Percentiles rank a stretch among this genome's conserved stretches.
phyloP scores from a whole-genome alignment of 1,140 invertebrate species.

The Lethocerus indicus region DNA sequence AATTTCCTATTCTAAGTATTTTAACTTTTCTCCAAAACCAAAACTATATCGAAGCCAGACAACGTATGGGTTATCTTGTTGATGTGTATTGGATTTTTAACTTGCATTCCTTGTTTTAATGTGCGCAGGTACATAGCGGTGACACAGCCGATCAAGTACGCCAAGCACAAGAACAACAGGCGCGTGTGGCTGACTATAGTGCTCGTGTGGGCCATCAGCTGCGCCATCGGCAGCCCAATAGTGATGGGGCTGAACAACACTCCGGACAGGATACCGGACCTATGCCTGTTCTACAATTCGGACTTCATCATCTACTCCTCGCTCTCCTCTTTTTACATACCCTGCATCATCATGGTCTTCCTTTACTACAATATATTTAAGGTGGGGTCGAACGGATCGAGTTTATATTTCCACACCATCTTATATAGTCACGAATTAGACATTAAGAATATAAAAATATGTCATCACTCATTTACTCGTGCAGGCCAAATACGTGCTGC shows the following conservation, averaged over 20 bases:
- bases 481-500: too few species aligned
- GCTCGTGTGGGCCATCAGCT: slow-evolving; percentile 92
- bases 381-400: too few species aligned
- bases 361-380: slow-evolving; percentile 97
- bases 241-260: slow-evolving; percentile 90
- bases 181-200: slow-evolving; percentile 89
- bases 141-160: slow-evolving; percentile 96
- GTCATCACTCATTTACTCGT: too few species aligned
- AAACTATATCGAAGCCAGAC: too few species aligned
- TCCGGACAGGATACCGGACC: slow-evolving; percentile 50
- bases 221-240: slow-evolving; percentile 92
- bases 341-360: slow-evolving; percentile 96
- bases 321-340: slow-evolving; percentile 96
- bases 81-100: too few species aligned
- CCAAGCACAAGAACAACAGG: slow-evolving; percentile 92
- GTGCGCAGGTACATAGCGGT: slow-evolving; percentile 88
- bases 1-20: too few species aligned
- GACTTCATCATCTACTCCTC: slow-evolving; percentile 98
- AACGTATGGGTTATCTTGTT: too few species aligned
- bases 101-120: too few species aligned
- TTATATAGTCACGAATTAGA: too few species aligned
- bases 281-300: slow-evolving; percentile 93
- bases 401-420: too few species aligned
- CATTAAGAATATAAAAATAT: too few species aligned
- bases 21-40: too few species aligned